Base-by-base conservation (phyloP, 2,888 invertebrate species). In the Cabera pusaria region DNA sequence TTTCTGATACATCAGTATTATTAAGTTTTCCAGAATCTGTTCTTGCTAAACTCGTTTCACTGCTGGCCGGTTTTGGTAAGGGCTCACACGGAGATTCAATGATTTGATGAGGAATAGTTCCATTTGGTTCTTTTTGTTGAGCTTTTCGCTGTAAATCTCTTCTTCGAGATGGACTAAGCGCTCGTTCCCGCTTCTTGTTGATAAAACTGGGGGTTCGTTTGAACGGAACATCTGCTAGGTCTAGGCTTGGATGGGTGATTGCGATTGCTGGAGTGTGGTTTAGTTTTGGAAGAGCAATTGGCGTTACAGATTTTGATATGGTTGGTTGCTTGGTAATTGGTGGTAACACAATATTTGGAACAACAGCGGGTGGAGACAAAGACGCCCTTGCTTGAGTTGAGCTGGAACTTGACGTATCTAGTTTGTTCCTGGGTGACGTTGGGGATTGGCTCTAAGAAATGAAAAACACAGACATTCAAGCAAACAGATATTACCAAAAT, bases 1-100 rank as follows among this genome's bases (percentile, higher is more conserved):
- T 96, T 85, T 96, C 96, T n/a, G 96, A 96, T 31, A 95, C 90
- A 68, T 96, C 96, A 17, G 91, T 91, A 22, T 93, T 94, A 51
- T 93, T 93, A 8, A 92, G 90, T 73, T 92, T 92, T 16, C 93
- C 92, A 5, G 94, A 93, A 76, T 95, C 94, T 2, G 93, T 93
- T 55, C 94, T 90, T 12, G 93, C 92, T 44, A 94, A 85, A 59
- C 82, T 81, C 22, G 75, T 80, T 65, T 87, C 81, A 64, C 82
- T 81, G 49, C 85, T 72, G 29, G 70, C 62, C 34, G 73, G 51
- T 74, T 87, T 82, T 32, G 74, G 55, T 48, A 84, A 41, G 11
- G 72, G 52, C 55, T 84, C 83, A 31, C 73, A 62, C 25, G 84
- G 78, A 35, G 83, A 76, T 57, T 87, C 83, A 19, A 72, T 51